A percentile compares a stretch with the other conserved stretches of the same genome.
phyloP scores from a whole-genome alignment of 2,797 vertebrate genomes.

The Sparus aurata region DNA sequence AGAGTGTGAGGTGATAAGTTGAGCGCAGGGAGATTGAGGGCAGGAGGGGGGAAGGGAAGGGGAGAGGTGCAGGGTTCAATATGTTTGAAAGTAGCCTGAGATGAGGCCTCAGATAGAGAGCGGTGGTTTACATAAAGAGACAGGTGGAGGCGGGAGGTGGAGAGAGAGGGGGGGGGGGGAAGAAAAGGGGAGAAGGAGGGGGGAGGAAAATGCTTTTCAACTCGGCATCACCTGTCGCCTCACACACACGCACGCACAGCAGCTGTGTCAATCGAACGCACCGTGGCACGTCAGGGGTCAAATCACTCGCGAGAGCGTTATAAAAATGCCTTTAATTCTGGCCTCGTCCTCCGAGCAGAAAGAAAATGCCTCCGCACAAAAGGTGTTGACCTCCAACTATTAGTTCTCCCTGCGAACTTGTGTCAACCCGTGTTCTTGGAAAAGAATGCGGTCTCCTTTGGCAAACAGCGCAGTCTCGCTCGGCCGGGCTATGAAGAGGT shows the following conservation, averaged over 20 bases:
- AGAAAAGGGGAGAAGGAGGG: slow-evolving; percentile 17
- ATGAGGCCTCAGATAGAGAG: slow-evolving; percentile 47
- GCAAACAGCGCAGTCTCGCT: slow-evolving; percentile 50
- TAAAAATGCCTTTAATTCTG: slow-evolving; percentile 63
- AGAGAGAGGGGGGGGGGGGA: neutral
- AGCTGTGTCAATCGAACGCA: slow-evolving; percentile 70
- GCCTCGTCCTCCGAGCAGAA: slow-evolving; percentile 5
- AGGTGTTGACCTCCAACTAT: slow-evolving; percentile 67
- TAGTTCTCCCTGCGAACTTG: slow-evolving; percentile 50
- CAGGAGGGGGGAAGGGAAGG: neutral
- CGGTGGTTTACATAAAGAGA: slow-evolving; percentile 63
- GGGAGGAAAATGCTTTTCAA: slow-evolving; percentile 74
- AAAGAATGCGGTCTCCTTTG: slow-evolving; percentile 58
- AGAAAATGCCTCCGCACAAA: slow-evolving; percentile 48
- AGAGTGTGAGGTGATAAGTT: slow-evolving; percentile 54
- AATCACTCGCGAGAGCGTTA: slow-evolving; percentile 55
- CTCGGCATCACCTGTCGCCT: slow-evolving; percentile 75
- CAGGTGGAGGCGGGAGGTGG: slow-evolving; percentile 61
- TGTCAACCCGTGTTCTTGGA: slow-evolving; percentile 39
- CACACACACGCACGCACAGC: slow-evolving; percentile 47
- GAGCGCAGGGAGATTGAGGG: slow-evolving; percentile 42
- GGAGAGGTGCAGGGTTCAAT: slow-evolving; percentile 45
- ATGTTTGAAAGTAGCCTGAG: slow-evolving; percentile 43
- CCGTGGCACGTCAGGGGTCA: slow-evolving; percentile 59
- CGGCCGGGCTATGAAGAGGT: slow-evolving; percentile 42